These are phyloP conservation scores for Nanorana parkeri DNA, from an alignment of 2,113 vertebrate species.

Conservation along the genomic window DNA sequence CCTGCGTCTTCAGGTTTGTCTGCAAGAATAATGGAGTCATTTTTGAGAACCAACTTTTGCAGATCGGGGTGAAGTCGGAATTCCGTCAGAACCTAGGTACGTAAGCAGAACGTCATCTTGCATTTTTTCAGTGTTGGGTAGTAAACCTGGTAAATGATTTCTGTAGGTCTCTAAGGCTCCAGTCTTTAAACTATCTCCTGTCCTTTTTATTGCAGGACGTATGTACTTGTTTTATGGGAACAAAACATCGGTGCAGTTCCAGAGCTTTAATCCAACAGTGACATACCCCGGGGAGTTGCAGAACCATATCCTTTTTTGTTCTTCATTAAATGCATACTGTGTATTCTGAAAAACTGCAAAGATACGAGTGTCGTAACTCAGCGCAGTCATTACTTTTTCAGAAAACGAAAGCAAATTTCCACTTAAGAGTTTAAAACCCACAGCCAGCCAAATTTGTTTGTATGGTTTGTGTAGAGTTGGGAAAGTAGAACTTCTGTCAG, in stretches of 20 bases:
- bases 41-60: conserved; percentile 91
- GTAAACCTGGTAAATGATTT: no score
- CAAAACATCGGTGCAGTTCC: conserved; percentile 92
- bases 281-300: conserved; percentile 86
- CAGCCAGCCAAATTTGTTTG: no score
- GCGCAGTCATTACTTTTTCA: no score
- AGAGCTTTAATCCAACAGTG: conserved; percentile 84
- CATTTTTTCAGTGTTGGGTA: background rate
- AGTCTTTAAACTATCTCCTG: background rate
- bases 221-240: conserved; percentile 95
- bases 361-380: no score
- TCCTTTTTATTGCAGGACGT: conserved; percentile 72
- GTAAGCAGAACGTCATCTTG: conserved; percentile 13
- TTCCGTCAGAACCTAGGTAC: conserved; percentile 92
- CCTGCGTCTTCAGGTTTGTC: conserved; percentile 78
- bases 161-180: no score
- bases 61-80: conserved; percentile 92
- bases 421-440: no score
- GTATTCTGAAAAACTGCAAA: no score
- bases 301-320: conserved; percentile 85
- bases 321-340: no score
- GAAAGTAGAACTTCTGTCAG: no score
- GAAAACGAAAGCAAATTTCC: no score
- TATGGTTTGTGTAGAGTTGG: no score
- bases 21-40: conserved; percentile 94